phyloP scores from a whole-genome alignment of 1,140 invertebrate genomes.

The Cydia fagiglandana region DNA sequence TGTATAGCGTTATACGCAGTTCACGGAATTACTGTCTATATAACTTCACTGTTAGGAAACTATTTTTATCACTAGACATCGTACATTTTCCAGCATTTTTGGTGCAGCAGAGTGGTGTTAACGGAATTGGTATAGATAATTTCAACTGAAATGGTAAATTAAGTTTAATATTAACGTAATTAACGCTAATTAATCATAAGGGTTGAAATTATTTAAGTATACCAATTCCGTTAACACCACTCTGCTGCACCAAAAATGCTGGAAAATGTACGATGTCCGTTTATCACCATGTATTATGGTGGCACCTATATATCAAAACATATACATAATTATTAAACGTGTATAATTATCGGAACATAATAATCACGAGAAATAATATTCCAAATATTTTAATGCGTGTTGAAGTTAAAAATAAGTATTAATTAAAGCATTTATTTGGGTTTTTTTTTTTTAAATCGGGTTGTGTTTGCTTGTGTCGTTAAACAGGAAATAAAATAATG shows the following conservation, averaged over 20 bases:
- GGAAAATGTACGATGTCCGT: no score
- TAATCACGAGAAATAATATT: neutral
- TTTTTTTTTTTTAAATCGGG: neutral
- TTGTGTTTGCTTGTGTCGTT: neutral
- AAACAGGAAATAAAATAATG: neutral
- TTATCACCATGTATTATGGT: neutral
- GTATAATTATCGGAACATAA: neutral
- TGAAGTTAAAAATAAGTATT: neutral
- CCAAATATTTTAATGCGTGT: constrained; percentile 1
- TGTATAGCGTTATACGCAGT: no score
- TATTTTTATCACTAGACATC: neutral
- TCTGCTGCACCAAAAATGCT: no score
- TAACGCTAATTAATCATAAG: no score
- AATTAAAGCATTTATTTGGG: neutral
- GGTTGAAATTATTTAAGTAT: no score
- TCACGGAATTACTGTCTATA: neutral
- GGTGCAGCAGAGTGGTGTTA: no score
- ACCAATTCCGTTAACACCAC: no score
- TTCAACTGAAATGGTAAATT: no score
- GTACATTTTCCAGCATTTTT: no score
- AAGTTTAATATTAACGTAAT: no score
- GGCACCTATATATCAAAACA: neutral
- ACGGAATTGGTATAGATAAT: no score
- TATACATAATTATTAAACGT: neutral
- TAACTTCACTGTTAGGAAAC: neutral